Conservation (phyloP, 1,140 invertebrate species). For the Caerostris darwini region DNA sequence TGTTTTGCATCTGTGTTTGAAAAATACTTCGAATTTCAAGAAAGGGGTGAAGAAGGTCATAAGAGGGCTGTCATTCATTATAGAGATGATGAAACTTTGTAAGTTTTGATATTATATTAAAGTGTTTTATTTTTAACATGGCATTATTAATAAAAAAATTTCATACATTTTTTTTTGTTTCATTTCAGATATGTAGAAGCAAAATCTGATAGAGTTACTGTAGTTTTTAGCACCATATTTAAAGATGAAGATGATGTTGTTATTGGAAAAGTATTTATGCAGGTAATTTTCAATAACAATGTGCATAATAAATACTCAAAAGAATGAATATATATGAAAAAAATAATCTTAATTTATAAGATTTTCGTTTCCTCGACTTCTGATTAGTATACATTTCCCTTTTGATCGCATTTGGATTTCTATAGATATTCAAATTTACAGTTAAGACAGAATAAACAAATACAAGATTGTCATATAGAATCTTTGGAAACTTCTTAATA, state of each 20-base stretch:
- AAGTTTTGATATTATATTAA: constrained; percentile 82
- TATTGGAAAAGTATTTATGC: constrained; percentile 98
- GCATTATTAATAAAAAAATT: too few relatives aligned
- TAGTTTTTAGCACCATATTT: constrained; percentile 99
- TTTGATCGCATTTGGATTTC: too few relatives aligned
- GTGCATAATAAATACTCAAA: not conserved
- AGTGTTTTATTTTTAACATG: not conserved
- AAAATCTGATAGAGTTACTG: constrained; percentile 98
- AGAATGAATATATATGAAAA: not conserved
- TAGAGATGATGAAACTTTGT: constrained; percentile 99
- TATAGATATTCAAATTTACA: too few relatives aligned
- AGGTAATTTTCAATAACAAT: not conserved
- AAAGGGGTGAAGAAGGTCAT: constrained; percentile 92
- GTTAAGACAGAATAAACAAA: too few relatives aligned
- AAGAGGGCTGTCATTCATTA: constrained; percentile 99
- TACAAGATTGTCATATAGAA: too few relatives aligned
- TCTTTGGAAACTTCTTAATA: too few relatives aligned
- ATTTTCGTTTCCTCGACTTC: too few relatives aligned
- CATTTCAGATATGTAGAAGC: constrained; percentile 96
- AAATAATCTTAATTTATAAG: too few relatives aligned
- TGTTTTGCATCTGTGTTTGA: constrained; percentile 99
- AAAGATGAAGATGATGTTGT: constrained; percentile 99
- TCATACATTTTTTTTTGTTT: not conserved
- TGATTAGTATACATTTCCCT: too few relatives aligned
- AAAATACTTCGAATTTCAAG: constrained; percentile 99